These are phyloP conservation scores for Hemibagrus guttatus DNA, from an alignment of 2,797 vertebrate species.

Conservation along the genomic window DNA sequence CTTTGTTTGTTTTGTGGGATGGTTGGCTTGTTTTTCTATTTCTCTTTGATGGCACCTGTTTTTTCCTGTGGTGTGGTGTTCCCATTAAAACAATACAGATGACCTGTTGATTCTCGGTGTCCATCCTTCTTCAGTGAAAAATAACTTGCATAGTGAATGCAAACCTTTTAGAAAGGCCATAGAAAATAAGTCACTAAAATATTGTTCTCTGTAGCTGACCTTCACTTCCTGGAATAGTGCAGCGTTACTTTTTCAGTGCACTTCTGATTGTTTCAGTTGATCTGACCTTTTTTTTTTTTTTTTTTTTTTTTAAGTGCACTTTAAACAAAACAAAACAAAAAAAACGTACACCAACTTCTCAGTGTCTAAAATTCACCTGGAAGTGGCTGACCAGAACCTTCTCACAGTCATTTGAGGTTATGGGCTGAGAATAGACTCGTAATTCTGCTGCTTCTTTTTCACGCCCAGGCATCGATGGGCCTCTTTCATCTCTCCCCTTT, in stretches of 20 bases:
- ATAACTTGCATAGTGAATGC: not conserved
- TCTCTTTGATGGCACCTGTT: not conserved
- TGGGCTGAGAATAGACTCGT: constrained; percentile 36
- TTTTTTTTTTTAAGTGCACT: constrained; percentile 20
- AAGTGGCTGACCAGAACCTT: constrained; percentile 38
- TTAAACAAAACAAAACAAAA: not conserved
- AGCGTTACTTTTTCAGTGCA: not conserved
- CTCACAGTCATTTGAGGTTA: constrained; percentile 20
- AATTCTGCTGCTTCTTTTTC: constrained; percentile 35
- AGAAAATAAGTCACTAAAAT: not conserved
- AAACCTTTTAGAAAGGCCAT: constrained; percentile 3
- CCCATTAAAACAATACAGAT: not conserved
- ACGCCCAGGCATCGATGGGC: not conserved
- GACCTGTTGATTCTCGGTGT: constrained; percentile 15
- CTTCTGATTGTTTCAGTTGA: constrained; percentile 2
- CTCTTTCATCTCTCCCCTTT: not conserved
- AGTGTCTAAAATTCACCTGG: constrained; percentile 16
- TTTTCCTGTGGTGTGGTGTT: constrained; percentile 1
- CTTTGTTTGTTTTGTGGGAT: not conserved
- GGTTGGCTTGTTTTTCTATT: not conserved
- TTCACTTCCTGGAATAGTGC: not conserved
- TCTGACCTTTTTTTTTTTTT: not conserved
- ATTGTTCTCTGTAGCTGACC: not conserved
- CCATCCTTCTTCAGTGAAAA: constrained; percentile 10
- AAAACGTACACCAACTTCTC: constrained; percentile 6